Evolutionary conservation across 1,140 invertebrate genomes (phyloP).

Genomic region (Euura saliciscinereae): DNA sequence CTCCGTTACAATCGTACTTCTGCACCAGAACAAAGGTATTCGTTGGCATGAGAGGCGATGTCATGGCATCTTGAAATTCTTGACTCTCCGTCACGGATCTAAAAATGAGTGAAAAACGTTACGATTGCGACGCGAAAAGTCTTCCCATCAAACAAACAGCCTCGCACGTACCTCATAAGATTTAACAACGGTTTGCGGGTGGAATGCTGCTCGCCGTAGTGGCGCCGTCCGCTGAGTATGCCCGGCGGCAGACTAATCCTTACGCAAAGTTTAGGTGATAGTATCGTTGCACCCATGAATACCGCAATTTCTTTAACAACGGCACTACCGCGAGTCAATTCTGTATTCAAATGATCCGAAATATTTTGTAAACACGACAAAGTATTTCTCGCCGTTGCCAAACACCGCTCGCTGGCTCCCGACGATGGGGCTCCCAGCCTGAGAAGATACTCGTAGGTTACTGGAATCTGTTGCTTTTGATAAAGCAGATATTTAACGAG

Average conservation of each 20-base stretch:
- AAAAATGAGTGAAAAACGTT: slow-evolving; percentile 12
- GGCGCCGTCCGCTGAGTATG: slow-evolving; percentile 46
- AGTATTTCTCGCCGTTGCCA: slow-evolving; percentile 35
- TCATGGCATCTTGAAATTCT: slow-evolving; percentile 53
- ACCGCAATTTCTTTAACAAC: slow-evolving; percentile 49
- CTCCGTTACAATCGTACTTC: slow-evolving; percentile 44
- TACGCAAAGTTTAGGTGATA: slow-evolving; percentile 50
- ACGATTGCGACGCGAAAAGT: slow-evolving; percentile 11
- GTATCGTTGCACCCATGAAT: slow-evolving; percentile 49
- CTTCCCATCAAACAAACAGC: slow-evolving; percentile 12
- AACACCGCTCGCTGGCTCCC: slow-evolving; percentile 45
- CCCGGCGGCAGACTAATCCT: slow-evolving; percentile 43
- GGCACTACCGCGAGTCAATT: slow-evolving; percentile 43
- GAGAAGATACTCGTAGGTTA: slow-evolving; percentile 46
- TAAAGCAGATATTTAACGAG: slow-evolving; percentile 54
- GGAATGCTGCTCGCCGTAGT: slow-evolving; percentile 45
- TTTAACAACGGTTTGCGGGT: slow-evolving; percentile 45
- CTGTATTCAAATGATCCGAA: slow-evolving; percentile 40
- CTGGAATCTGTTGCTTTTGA: slow-evolving; percentile 55
- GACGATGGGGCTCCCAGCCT: slow-evolving; percentile 34
- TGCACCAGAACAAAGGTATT: slow-evolving; percentile 53
- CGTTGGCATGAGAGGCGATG: slow-evolving; percentile 41
- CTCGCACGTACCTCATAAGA: slow-evolving; percentile 47
- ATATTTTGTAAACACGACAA: slow-evolving; percentile 39
- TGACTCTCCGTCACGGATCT: slow-evolving; percentile 47